A percentile compares a stretch with the other conserved stretches of the same genome.
These are phyloP conservation scores for Betta splendens DNA, from an alignment of 2,797 vertebrate genomes.

Conservation along the genomic window DNA sequence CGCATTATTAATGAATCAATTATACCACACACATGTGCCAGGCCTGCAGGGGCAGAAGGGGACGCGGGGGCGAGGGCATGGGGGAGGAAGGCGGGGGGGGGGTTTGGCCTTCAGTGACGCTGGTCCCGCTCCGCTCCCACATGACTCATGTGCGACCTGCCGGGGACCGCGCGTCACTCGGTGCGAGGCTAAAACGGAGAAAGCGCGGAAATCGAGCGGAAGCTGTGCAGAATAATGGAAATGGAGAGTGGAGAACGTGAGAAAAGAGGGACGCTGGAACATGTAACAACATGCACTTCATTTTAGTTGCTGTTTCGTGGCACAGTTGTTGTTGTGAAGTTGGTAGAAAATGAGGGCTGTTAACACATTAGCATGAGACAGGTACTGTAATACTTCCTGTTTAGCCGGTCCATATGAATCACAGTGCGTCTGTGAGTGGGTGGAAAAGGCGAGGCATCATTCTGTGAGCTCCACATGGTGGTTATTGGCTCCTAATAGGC, in stretches of 20 bases:
- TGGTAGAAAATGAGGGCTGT: slow-evolving; percentile 17
- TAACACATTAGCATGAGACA: slow-evolving; percentile 50
- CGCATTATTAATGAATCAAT: slow-evolving; percentile 83
- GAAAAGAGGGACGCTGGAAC: neutral
- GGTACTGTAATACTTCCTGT: slow-evolving; percentile 64
- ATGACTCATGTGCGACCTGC: slow-evolving; percentile 58
- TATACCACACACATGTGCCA: slow-evolving; percentile 78
- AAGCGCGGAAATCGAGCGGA: slow-evolving; percentile 10
- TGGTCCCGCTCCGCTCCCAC: slow-evolving; percentile 33
- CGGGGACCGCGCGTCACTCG: slow-evolving; percentile 29
- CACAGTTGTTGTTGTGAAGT: neutral
- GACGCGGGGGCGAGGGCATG: slow-evolving; percentile 6
- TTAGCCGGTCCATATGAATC: slow-evolving; percentile 60
- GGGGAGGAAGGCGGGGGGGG: slow-evolving; percentile 25
- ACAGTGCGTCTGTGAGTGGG: slow-evolving; percentile 56
- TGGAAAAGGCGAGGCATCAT: slow-evolving; percentile 66
- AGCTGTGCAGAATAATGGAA: neutral
- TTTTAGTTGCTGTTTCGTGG: neutral
- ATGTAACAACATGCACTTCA: neutral
- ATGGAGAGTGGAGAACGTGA: neutral
- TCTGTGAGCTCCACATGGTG: slow-evolving; percentile 59
- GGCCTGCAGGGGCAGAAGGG: slow-evolving; percentile 56
- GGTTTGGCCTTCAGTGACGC: slow-evolving; percentile 48
- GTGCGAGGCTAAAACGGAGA: slow-evolving; percentile 7
- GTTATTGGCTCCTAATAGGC: slow-evolving; percentile 70